Evolutionary conservation across 2,888 invertebrate genomes (phyloP), one percentile per base, ranked within the genome.

Genomic region (Cerastis rubricosa): DNA sequence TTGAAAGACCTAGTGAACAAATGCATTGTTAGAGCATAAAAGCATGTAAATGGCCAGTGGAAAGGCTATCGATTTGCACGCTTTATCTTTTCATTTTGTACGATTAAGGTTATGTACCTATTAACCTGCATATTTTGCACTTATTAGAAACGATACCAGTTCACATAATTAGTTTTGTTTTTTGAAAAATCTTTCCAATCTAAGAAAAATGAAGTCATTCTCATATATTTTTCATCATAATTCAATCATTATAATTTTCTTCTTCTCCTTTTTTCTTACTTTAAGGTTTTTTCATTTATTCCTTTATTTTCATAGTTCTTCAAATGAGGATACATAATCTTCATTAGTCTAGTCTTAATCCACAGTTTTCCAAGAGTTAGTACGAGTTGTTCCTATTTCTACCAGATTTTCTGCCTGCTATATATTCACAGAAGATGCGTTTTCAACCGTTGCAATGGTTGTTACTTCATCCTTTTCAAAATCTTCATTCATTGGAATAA

Each of bases 61-160:
- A 84, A 74, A 71, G 54, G 64, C 74, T 69, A 66, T 71, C 25
- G 25, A 81, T 69, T 78, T 49, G 35, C 63, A 73, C 40, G 65
- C 3, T 54, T 66, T 64, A 75, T 63, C 54, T 59, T 71, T 45
- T 64, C 4, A 49, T 57, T 67, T 63, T 40, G 0, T 45, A 6
- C 22, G 49, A 65, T 25, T 54, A 45, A 22, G 9, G 29, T 71
- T 22, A 47, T 5, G 54, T n/a, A 22, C 8, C 9, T 51, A 22
- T 19, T 22, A 7, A 51, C 51, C 22, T 22, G 4, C 5, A 75
- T 45, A 14, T n/a, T 51, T 66, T 59, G 40, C 40, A 7, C 25
- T 25, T 51, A 61, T 47, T 78, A 54, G 65, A 40, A 75, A 63
- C 17, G 29, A 63, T 40, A 43, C 4, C 45, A 25, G 64, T 66